Evolutionary conservation across 2,888 invertebrate species (phyloP).

Genomic region (Criorhina ranunculi): DNA sequence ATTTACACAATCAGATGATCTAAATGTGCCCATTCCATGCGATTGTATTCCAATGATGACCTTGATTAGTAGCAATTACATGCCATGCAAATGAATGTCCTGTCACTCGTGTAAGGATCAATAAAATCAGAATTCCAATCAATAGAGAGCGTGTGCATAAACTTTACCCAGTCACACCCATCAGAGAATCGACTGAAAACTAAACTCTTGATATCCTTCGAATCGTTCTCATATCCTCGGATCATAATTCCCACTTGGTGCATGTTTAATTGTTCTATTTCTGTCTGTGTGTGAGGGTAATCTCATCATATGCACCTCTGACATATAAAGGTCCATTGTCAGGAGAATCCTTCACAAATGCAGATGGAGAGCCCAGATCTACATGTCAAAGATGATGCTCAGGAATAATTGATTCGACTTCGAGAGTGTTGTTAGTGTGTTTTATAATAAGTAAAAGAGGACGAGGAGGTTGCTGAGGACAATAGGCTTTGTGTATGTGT

Average conservation of each 20-base stretch:
- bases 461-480: too few relatives aligned
- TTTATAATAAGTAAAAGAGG: slow-evolving; percentile 1
- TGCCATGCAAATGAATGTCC: slow-evolving; percentile 12
- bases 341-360: slow-evolving; percentile 64
- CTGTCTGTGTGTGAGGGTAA: slow-evolving; percentile 37
- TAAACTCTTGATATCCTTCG: slow-evolving; percentile 43
- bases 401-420: slow-evolving; percentile 68
- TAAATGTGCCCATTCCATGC: slow-evolving; percentile 17
- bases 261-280: slow-evolving; percentile 67
- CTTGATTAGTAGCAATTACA: slow-evolving; percentile 47
- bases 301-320: slow-evolving; percentile 66
- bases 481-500: too few relatives aligned
- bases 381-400: slow-evolving; percentile 71
- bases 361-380: slow-evolving; percentile 70
- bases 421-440: slow-evolving; percentile 43
- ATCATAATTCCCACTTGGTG: slow-evolving; percentile 69
- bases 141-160: slow-evolving; percentile 6
- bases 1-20: slow-evolving; percentile 7
- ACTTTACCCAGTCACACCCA: neutral
- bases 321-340: slow-evolving; percentile 51
- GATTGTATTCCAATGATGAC: slow-evolving; percentile 24
- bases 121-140: slow-evolving; percentile 34
- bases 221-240: slow-evolving; percentile 39
- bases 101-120: slow-evolving; percentile 3
- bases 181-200: too few relatives aligned